Evolutionary conservation across 2,888 invertebrate species (phyloP).

Genomic region (Itoplectis maculator): DNA sequence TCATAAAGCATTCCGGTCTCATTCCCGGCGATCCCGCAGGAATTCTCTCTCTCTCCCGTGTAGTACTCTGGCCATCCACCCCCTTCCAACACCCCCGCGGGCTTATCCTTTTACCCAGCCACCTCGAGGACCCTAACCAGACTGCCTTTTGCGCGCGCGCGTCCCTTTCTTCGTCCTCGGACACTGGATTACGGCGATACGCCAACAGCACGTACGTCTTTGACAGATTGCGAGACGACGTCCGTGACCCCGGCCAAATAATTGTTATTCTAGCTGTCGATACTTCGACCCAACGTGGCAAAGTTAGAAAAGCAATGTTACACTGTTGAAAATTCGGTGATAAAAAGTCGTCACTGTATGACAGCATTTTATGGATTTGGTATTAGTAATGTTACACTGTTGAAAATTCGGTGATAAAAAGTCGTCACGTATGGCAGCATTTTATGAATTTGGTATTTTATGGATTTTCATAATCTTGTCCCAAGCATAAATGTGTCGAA

Average conservation of each 20-base stretch:
- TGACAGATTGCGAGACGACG: constrained; percentile 25
- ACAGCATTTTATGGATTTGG: too few species aligned
- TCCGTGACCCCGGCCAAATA: constrained; percentile 3
- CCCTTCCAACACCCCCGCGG: too few species aligned
- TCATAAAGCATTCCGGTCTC: constrained; percentile 70
- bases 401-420: too few species aligned
- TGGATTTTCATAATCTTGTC: too few species aligned
- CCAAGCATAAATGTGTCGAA: too few species aligned
- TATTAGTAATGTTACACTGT: too few species aligned
- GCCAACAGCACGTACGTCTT: constrained; percentile 40
- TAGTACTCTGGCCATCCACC: constrained; percentile 34
- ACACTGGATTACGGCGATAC: constrained; percentile 37
- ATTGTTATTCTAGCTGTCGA: constrained; percentile 10
- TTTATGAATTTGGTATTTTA: too few species aligned
- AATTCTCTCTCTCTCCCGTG: constrained; percentile 62
- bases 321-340: too few species aligned
- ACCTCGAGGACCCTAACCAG: constrained; percentile 24
- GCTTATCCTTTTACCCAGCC: constrained; percentile 48
- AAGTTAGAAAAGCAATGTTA: too few species aligned
- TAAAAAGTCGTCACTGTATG: too few species aligned
- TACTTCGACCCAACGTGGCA: not conserved
- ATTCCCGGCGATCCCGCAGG: constrained; percentile 66
- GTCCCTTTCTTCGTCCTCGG: not conserved
- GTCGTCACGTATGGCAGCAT: too few species aligned
- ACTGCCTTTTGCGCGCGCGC: too few species aligned